phyloP scores from a whole-genome alignment of 2,888 invertebrate genomes.

The Idaea straminata region DNA sequence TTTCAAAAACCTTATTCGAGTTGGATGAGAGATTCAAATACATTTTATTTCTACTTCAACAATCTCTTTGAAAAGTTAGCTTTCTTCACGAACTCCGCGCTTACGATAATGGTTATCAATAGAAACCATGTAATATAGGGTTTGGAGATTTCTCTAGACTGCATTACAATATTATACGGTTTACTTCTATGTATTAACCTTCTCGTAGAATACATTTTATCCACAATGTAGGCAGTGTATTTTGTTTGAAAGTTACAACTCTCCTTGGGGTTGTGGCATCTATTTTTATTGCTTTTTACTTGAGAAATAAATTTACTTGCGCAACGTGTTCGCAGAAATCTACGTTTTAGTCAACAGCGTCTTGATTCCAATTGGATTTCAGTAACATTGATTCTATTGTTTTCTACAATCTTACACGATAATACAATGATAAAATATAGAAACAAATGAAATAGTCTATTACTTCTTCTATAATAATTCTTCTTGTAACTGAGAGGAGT shows the following conservation, averaged over 20 bases:
- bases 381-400: neutral
- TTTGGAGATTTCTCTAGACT: too few relatives aligned
- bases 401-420: slow-evolving; percentile 25
- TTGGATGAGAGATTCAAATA: too few relatives aligned
- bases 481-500: slow-evolving; percentile 34
- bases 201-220: slow-evolving; percentile 15
- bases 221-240: slow-evolving; percentile 32
- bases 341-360: neutral
- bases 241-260: slow-evolving; percentile 34
- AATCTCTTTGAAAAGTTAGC: too few relatives aligned
- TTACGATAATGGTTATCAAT: too few relatives aligned
- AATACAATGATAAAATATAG: slow-evolving; percentile 33
- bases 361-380: neutral
- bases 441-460: slow-evolving; percentile 14
- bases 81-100: too few relatives aligned
- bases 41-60: too few relatives aligned
- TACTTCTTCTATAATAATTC: slow-evolving; percentile 39
- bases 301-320: slow-evolving; percentile 7
- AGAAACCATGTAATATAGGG: too few relatives aligned
- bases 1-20: too few relatives aligned
- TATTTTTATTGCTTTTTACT: slow-evolving; percentile 23
- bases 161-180: too few relatives aligned
- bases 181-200: neutral
- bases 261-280: slow-evolving; percentile 31
- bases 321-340: neutral